Evolutionary conservation across 1,140 invertebrate genomes (phyloP).

Genomic region (Semibalanus balanoides): DNA sequence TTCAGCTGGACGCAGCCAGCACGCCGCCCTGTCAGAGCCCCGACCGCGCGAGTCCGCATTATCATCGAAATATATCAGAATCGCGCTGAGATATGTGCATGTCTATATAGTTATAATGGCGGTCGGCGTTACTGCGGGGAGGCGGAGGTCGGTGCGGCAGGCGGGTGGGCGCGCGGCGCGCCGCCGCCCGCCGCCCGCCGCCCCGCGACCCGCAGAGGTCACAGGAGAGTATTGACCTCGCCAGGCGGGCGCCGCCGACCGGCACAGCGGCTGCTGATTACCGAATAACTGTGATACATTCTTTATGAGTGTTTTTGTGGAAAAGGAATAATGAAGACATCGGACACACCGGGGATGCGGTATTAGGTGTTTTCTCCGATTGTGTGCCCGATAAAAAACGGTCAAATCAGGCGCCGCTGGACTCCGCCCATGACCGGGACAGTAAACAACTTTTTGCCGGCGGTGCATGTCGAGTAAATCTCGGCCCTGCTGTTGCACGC

Average conservation of each 20-base stretch:
- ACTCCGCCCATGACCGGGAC: neutral
- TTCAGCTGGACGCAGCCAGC: no score
- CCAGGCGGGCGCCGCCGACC: no score
- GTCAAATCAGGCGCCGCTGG: neutral
- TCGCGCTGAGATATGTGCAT: neutral
- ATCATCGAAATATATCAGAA: neutral
- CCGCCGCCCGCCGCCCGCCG: no score
- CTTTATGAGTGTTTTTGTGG: neutral
- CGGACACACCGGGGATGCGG: neutral
- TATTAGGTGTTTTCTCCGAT: slow-evolving; percentile 2
- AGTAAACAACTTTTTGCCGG: neutral
- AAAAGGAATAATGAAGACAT: neutral
- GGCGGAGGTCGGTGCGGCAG: neutral
- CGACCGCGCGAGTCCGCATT: neutral
- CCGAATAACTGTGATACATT: neutral
- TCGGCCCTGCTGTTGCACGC: neutral
- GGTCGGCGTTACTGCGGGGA: neutral
- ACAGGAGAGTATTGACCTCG: neutral
- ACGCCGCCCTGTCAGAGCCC: no score
- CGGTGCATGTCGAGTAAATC: neutral
- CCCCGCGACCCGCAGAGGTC: neutral
- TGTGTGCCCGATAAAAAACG: neutral
- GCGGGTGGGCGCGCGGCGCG: no score
- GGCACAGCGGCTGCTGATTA: neutral
- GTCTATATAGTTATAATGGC: neutral